These are phyloP conservation scores for Mesocricetus auratus DNA, from an alignment of 2,113 vertebrate genomes.

Conservation along the genomic window DNA sequence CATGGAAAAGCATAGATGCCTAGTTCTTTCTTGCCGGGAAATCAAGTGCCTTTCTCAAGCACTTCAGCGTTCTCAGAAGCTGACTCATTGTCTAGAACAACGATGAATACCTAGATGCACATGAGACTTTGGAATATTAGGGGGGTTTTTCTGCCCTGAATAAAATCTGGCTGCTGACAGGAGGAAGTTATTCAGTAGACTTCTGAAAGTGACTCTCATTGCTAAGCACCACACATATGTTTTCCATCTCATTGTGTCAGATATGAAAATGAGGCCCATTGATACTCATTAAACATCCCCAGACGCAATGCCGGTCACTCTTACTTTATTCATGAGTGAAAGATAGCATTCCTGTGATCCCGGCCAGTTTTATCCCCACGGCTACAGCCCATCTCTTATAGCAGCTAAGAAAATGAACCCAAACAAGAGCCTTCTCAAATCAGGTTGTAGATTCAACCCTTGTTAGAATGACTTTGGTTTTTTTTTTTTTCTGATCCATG, in stretches of 20 bases:
- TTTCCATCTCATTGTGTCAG: conserved; percentile 1
- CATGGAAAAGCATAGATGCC: neutral
- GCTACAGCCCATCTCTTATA: neutral
- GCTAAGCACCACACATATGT: neutral
- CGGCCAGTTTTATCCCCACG: neutral
- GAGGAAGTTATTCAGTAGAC: neutral
- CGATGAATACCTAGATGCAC: neutral
- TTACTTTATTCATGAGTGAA: conserved; percentile 6
- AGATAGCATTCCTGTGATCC: neutral
- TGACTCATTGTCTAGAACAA: neutral
- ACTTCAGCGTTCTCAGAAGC: neutral
- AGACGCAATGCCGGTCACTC: neutral
- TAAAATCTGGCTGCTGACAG: neutral
- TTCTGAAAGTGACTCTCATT: neutral
- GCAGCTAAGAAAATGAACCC: neutral
- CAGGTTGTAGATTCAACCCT: neutral
- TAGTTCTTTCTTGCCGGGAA: neutral
- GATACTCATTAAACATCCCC: neutral
- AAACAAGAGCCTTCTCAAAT: neutral
- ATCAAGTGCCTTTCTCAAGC: neutral
- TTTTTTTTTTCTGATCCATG: neutral
- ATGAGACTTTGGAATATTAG: neutral
- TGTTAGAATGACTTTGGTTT: conserved; percentile 40
- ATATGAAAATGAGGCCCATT: neutral
- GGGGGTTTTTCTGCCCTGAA: neutral